Base-by-base conservation (phyloP, 2,797 vertebrate species). In the Myripristis murdjan region DNA sequence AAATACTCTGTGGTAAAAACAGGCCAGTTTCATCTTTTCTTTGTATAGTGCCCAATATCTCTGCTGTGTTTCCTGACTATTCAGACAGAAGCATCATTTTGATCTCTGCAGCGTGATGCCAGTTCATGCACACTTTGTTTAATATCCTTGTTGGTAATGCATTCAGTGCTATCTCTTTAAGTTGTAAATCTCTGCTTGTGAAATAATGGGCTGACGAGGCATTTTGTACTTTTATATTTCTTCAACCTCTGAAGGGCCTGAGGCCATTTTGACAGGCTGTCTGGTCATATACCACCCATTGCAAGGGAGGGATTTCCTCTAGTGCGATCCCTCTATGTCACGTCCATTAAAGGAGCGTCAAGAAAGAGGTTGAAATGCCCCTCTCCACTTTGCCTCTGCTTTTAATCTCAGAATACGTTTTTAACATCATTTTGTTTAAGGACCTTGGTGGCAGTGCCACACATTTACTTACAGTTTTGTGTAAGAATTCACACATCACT, bases 221-320 rank as follows among this genome's bases (percentile, higher is more conserved):
- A 53, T 67, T 73, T 23, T 62, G 67, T 65, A 47, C 56, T 60
- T 65, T 63, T 66, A 62, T 44, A 26, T 22, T 59, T 58, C 37
- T 18, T 64, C 60, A 54, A 23, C 54, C 67, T 74, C 59, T 51
- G 59, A 49, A 39, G 80, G 48, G 73, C 43, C 46, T 22, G 14
- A 63, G 52, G 71, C 72, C 80, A 73, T 68, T n/a, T 55, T 75
- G 71, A 80, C 64, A 62, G 82, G 66, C 57, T 73, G 79, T 64
- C 53, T 65, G 37, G 52, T 57, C 58, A 59, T 60, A 70, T 51
- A 33, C 44, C 74, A 63, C 66, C 62, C 62, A 51, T 35, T 23
- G 55, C 67, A 44, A 58, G 54, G 64, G 43, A 18, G 37, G 33
- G 44, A 39, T 59, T 52, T 24, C 46, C 35, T 59, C 46, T 22